A percentile compares a stretch with the other conserved stretches of the same genome.
Conservation (phyloP, 2,888 invertebrate genomes). For the Blera fallax region DNA sequence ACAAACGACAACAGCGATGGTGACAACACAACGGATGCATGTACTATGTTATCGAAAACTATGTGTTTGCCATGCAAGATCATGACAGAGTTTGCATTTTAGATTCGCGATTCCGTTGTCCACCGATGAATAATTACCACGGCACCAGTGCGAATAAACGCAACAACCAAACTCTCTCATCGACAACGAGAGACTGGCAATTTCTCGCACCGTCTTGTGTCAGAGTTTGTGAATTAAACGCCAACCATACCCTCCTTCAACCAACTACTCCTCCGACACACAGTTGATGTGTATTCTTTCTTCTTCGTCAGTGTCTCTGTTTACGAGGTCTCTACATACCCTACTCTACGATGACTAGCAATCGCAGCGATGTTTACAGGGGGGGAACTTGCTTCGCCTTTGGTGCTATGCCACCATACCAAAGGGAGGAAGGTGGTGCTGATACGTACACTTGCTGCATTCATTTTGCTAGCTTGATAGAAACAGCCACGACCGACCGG, state of each 20-base stretch:
- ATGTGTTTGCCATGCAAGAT: not conserved
- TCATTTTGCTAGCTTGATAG: conserved; percentile 37
- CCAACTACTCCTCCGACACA: not conserved
- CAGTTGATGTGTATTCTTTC: conserved; percentile 42
- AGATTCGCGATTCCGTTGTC: not conserved
- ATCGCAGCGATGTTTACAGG: not conserved
- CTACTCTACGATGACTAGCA: conserved; percentile 47
- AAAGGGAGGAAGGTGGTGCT: conserved; percentile 25
- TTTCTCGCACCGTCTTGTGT: conserved; percentile 54
- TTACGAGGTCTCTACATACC: conserved; percentile 55
- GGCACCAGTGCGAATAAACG: conserved; percentile 5
- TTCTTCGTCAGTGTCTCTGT: conserved; percentile 52
- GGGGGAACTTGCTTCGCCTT: conserved; percentile 13
- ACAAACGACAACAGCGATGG: not conserved
- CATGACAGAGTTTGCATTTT: not conserved
- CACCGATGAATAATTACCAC: not conserved
- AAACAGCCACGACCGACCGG: conserved; percentile 8
- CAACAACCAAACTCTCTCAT: conserved; percentile 59
- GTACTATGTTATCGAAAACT: not conserved
- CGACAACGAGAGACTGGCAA: conserved; percentile 64
- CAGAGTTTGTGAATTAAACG: conserved; percentile 62
- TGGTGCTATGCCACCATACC: not conserved
- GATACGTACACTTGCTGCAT: conserved; percentile 60
- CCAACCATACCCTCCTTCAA: conserved; percentile 40
- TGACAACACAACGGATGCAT: conserved; percentile 11